Percentiles rank a stretch among this genome's conserved stretches.
phyloP scores from a whole-genome alignment of 2,113 vertebrate species.

The Madoqua kirkii region DNA sequence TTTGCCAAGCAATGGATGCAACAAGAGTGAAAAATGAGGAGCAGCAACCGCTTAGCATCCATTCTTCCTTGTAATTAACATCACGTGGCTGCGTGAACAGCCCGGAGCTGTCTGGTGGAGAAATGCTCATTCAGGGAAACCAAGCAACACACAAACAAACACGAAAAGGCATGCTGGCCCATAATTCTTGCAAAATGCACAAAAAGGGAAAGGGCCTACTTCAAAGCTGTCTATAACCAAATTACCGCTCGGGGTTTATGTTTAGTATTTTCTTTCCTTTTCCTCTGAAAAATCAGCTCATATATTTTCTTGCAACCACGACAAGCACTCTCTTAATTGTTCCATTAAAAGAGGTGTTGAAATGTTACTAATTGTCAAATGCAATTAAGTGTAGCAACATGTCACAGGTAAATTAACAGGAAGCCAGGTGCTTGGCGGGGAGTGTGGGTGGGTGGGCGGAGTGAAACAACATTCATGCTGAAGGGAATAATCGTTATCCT shows the following conservation, averaged over 20 bases:
- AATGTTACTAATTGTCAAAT: conserved; percentile 87
- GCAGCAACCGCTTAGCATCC: conserved; percentile 59
- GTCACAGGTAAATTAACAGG: conserved; percentile 85
- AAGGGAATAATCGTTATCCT: conserved; percentile 5
- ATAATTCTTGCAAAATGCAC: conserved; percentile 34
- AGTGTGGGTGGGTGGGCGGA: not conserved
- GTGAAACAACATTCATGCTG: not conserved
- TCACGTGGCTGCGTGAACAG: not conserved
- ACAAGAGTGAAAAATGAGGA: conserved; percentile 29
- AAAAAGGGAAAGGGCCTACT: not conserved
- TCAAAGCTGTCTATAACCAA: conserved; percentile 39
- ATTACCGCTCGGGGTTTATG: conserved; percentile 24
- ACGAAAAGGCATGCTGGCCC: not conserved
- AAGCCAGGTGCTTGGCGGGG: conserved; percentile 71
- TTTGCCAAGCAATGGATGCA: conserved; percentile 47
- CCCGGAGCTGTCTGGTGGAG: not conserved
- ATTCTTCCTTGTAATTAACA: conserved; percentile 66
- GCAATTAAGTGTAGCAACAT: conserved; percentile 86
- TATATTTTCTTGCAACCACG: conserved; percentile 75
- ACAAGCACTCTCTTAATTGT: conserved; percentile 80
- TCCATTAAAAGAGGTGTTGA: conserved; percentile 84
- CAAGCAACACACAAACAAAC: conserved; percentile 51
- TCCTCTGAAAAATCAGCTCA: conserved; percentile 66
- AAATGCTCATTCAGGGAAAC: conserved; percentile 49
- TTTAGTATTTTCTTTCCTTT: conserved; percentile 47